Evolutionary conservation across 2,797 vertebrate genomes (phyloP).

Genomic region (Neosilurus hyrtlii): DNA sequence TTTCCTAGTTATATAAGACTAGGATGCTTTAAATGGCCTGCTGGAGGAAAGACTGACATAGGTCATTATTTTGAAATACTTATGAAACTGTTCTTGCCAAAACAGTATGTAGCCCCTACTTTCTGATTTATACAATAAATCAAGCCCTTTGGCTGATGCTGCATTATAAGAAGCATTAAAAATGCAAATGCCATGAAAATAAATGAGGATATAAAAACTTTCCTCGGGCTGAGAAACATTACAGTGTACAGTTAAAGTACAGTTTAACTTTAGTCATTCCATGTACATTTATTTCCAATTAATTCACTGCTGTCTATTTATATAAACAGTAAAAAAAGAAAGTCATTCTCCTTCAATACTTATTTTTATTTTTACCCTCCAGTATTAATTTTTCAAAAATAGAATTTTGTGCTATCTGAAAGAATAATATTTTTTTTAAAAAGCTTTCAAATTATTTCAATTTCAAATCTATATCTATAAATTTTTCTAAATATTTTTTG

Average conservation of each 20-base stretch:
- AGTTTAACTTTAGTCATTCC: not conserved
- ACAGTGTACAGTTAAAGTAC: not conserved
- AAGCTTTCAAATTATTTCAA: too few species aligned
- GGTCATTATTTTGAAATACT: conserved; percentile 1
- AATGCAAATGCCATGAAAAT: not conserved
- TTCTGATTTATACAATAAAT: not conserved
- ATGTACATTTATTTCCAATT: not conserved
- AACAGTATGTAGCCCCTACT: not conserved
- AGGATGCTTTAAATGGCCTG: not conserved
- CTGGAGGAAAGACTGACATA: not conserved
- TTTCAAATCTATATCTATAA: too few species aligned
- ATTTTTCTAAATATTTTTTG: too few species aligned
- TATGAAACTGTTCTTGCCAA: not conserved
- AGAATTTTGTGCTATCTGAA: too few species aligned
- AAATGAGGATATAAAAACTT: not conserved
- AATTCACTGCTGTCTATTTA: not conserved
- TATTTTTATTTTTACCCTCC: not conserved
- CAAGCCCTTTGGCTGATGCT: not conserved
- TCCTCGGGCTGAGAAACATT: not conserved
- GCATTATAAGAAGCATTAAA: not conserved
- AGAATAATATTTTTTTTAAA: too few species aligned
- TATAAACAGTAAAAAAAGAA: not conserved
- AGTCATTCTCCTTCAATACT: not conserved
- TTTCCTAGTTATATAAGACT: not conserved
- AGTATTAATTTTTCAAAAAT: too few species aligned